Base-by-base conservation (phyloP, 2,113 vertebrate genomes). In the Nibea coibor region DNA sequence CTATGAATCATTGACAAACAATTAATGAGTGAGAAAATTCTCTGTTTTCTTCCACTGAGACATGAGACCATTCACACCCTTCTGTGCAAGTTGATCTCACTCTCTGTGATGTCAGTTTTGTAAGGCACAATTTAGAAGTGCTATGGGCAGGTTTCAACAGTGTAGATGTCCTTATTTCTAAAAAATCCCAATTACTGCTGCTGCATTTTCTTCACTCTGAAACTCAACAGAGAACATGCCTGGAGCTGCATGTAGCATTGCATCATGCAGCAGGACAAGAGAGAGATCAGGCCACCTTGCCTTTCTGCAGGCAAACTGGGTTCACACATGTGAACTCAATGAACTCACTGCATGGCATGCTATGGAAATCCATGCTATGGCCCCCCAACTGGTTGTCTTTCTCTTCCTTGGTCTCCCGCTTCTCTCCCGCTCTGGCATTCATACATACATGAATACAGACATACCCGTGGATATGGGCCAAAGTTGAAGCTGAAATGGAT, bases 401-500 rank as follows among this genome's bases (percentile, higher is more conserved):
- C 70, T 76, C 62, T 58, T 67, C 15, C 47, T 39, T 47, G 75
- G 76, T 86, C 85, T 80, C 63, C 79, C 5, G 19, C n/a, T 81
- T 87, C 51, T 84, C 68, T 80, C 72, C 69, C 80, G 81, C 75
- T 56, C 61, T 68, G 59, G 70, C 73, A 89, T 90, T 86, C 82
- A 91, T 75, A 93, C 74, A 89, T 83, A 93, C 70, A 85, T 79
- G 56, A 91, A 93, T 74, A 83, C 65, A 79, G 78, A 75, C 84
- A 88, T 84, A 87, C 53, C 70, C 89, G 74, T 78, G 85, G 64
- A 88, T 89, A 86, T 91, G 87, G 83, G 92, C 64, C 88, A 91
- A 88, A 92, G 91, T 88, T 91, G 86, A 93, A 77, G 75, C 66
- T 85, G 85, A 81, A 86, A 86, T 88, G 90, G 82, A 87, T 88